These are phyloP conservation scores for Scrobipalpa costella DNA, from an alignment of 2,888 invertebrate genomes.

Conservation along the genomic window DNA sequence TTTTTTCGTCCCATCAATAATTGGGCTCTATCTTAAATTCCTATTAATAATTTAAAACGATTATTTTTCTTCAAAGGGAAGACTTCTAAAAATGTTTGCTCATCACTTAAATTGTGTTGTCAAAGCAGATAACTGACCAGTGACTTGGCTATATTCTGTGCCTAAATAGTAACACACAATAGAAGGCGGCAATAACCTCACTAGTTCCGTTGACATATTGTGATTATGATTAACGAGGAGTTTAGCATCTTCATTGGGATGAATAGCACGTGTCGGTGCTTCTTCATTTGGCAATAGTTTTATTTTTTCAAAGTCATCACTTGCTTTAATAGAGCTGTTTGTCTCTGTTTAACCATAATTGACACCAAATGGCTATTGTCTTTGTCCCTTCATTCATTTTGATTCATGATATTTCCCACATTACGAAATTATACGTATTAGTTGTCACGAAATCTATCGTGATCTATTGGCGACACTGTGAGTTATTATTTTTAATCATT, in stretches of 20 bases:
- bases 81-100: too few species aligned
- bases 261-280: not conserved
- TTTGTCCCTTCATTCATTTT: not conserved
- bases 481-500: too few species aligned
- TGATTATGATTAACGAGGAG: conserved; percentile 11
- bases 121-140: too few species aligned
- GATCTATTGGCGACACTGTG: not conserved
- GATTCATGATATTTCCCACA: not conserved
- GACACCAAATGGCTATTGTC: not conserved
- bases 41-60: too few species aligned
- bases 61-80: too few species aligned
- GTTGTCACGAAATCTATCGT: not conserved
- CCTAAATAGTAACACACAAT: not conserved
- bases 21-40: too few species aligned
- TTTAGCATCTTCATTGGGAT: conserved; percentile 14
- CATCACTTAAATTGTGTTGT: too few species aligned
- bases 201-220: not conserved
- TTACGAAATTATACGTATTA: not conserved
- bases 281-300: conserved; percentile 10
- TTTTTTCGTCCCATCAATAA: too few species aligned
- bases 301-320: conserved; percentile 8
- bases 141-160: not conserved
- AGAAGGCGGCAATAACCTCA: not conserved
- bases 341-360: not conserved
- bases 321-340: conserved; percentile 6